Base-by-base conservation (phyloP, 2,797 vertebrate species). In the Glossophaga mutica region DNA sequence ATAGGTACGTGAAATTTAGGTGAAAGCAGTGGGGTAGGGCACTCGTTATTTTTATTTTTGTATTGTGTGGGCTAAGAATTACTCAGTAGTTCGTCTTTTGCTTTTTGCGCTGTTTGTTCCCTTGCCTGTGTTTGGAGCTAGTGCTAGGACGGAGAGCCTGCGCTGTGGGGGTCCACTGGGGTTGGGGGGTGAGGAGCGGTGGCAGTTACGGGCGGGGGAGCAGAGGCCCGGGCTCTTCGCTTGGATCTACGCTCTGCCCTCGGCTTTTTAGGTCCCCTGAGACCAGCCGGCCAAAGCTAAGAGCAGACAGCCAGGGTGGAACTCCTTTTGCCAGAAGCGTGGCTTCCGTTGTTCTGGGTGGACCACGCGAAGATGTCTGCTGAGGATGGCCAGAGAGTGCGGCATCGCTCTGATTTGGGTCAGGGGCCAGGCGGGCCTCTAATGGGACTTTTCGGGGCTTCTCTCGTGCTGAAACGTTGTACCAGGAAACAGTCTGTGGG, bases 1-100 rank as follows among this genome's bases (percentile, higher is more conserved):
- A 93, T 81, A 97, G 96, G 92, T 97, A 97, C 95, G n/a, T 89
- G 50, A 86, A 91, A n/a, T 94, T 94, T 92, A 91, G 84, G 39
- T 94, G 94, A 87, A 95, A 55, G 29, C 46, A 88, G 50, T 73
- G 95, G 73, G 84, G 52, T 59, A 95, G 76, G 87, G 94, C 50
- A 77, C 48, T 57, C 76, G 94, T 96, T 94, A 90, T 97, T 95
- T 96, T 95, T 96, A 90, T 97, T 97, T 97, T 97, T 94, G 52
- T 97, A 92, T 94, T 89, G 46, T 95, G 32, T 87, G 37, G 71
- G 39, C 97, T 73, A 57, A 73, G 22, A 93, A 86, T 90, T 42
- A 91, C 59, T 76, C 65, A 70, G 74, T 82, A 88, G 50, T 97
- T 96, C 76, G 73, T 84, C 74, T 11, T 71, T 94, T 95, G 94